Conservation (phyloP, 2,113 vertebrate species). For the Raja brachyura region DNA sequence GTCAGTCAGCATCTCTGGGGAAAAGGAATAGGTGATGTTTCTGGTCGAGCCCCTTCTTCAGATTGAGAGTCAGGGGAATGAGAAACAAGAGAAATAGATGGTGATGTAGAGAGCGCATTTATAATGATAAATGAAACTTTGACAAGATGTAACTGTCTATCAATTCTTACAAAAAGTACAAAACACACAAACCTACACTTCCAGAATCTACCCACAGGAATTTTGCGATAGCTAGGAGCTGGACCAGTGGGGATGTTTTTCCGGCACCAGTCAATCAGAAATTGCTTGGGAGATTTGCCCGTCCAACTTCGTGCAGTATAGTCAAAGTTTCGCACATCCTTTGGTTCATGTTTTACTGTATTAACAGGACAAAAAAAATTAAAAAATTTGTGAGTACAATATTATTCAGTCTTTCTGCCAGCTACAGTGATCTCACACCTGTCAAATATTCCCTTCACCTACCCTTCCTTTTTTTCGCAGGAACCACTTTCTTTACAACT, state of each 20-base stretch:
- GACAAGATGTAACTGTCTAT: not conserved
- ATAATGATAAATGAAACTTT: not conserved
- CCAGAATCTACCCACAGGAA: constrained; percentile 83
- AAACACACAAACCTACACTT: constrained; percentile 75
- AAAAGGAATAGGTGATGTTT: too few species aligned
- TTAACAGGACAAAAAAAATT: not conserved
- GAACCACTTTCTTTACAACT: too few species aligned
- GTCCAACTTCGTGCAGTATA: constrained; percentile 96
- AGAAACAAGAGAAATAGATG: too few species aligned
- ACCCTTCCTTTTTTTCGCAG: too few species aligned
- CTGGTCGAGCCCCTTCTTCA: too few species aligned
- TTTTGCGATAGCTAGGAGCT: constrained; percentile 81
- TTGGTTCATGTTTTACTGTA: constrained; percentile 69
- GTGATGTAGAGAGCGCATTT: too few species aligned
- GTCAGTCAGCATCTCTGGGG: too few species aligned
- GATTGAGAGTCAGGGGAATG: too few species aligned
- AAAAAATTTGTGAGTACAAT: not conserved
- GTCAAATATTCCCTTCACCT: too few species aligned
- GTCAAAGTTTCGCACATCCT: constrained; percentile 89
- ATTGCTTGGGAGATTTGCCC: constrained; percentile 96
- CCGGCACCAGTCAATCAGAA: constrained; percentile 95
- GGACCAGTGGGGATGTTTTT: constrained; percentile 92
- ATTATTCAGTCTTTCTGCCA: too few species aligned
- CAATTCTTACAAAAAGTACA: not conserved
- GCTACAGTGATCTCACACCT: too few species aligned